Conservation (phyloP, 2,888 invertebrate genomes). For the Trichogramma evanescens region DNA sequence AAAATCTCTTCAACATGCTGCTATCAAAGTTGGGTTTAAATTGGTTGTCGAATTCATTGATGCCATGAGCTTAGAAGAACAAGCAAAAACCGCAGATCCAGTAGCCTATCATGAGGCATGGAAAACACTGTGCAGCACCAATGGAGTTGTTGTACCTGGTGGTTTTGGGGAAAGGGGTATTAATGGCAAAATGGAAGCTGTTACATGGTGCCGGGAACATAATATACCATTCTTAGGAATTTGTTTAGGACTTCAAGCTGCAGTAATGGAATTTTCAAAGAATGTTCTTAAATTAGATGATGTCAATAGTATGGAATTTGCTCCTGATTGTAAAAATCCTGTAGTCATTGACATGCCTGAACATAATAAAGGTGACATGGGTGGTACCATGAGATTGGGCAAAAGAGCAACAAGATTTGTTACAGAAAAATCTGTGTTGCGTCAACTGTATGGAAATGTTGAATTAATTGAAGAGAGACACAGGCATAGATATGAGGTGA, state of each 20-base stretch:
- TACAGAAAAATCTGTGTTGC: slow-evolving; percentile 53
- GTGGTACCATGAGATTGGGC: slow-evolving; percentile 98
- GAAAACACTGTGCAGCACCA: slow-evolving; percentile 80
- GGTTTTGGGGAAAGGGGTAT: slow-evolving; percentile 95
- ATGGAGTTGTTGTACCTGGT: slow-evolving; percentile 70
- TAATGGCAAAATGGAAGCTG: slow-evolving; percentile 92
- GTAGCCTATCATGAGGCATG: slow-evolving; percentile 87
- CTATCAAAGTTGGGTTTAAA: slow-evolving; percentile 76
- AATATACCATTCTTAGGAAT: slow-evolving; percentile 90
- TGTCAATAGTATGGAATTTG: slow-evolving; percentile 84
- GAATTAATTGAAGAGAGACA: slow-evolving; percentile 87
- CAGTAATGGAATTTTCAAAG: slow-evolving; percentile 90
- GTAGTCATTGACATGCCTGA: slow-evolving; percentile 99
- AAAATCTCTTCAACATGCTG: slow-evolving; percentile 91
- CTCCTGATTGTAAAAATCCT: slow-evolving; percentile 64
- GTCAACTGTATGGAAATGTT: slow-evolving; percentile 70
- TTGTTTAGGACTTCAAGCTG: slow-evolving; percentile 95
- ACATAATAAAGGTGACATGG: slow-evolving; percentile 85
- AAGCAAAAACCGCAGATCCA: slow-evolving; percentile 66
- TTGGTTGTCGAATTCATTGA: slow-evolving; percentile 83
- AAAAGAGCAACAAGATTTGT: slow-evolving; percentile 78
- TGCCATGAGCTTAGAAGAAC: slow-evolving; percentile 77
- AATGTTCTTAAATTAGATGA: slow-evolving; percentile 70
- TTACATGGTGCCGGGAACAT: slow-evolving; percentile 85
- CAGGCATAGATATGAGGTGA: slow-evolving; percentile 95